phyloP scores from a whole-genome alignment of 2,113 vertebrate genomes.

The Larimichthys crocea region DNA sequence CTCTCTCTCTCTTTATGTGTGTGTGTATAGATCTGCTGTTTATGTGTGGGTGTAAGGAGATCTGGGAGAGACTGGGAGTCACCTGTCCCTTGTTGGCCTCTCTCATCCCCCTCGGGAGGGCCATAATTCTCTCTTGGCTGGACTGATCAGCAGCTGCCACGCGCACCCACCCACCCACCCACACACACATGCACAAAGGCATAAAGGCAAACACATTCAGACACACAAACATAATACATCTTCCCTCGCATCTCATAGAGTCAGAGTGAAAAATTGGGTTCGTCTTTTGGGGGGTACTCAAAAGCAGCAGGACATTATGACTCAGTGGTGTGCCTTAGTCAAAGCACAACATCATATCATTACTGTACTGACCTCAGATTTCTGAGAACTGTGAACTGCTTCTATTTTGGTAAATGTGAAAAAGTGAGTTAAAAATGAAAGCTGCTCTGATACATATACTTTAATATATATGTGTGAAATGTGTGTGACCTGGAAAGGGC shows the following conservation, averaged over 20 bases:
- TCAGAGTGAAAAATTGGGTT: constrained; percentile 15
- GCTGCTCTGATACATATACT: not conserved
- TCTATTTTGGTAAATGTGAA: not conserved
- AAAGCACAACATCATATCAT: not conserved
- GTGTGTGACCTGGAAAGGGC: not conserved
- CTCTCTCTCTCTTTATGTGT: constrained; percentile 24
- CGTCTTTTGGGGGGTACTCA: not conserved
- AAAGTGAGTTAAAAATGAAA: not conserved
- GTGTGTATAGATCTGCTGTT: constrained; percentile 24
- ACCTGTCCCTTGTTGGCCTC: constrained; percentile 83
- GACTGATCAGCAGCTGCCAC: constrained; percentile 80
- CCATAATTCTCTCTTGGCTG: constrained; percentile 80
- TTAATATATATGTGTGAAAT: not conserved
- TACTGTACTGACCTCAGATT: not conserved
- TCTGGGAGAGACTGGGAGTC: constrained; percentile 77
- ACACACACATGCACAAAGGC: constrained; percentile 5
- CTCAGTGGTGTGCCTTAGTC: not conserved
- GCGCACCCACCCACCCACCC: constrained; percentile 10
- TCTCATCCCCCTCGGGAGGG: constrained; percentile 71
- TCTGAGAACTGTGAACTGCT: not conserved
- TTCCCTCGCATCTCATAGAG: constrained; percentile 18
- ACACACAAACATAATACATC: constrained; percentile 19
- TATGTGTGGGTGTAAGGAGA: constrained; percentile 76
- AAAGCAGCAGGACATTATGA: constrained; percentile 13
- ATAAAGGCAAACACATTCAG: constrained; percentile 13